These are phyloP conservation scores for Nymphalis io DNA, from an alignment of 1,140 invertebrate species.

Conservation along the genomic window DNA sequence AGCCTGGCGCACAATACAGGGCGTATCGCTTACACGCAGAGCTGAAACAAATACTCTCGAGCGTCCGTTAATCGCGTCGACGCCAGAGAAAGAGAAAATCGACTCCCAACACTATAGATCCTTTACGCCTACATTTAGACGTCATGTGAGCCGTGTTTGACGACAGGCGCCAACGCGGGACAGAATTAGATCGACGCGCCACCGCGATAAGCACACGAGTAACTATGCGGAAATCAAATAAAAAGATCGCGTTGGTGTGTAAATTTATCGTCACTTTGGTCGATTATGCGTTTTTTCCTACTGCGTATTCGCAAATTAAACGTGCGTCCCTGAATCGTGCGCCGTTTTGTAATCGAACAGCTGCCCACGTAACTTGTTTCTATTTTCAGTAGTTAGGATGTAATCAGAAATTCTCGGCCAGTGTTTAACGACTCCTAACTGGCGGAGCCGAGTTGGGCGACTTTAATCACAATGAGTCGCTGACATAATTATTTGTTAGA, in stretches of 20 bases:
- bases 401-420: constrained; percentile 60
- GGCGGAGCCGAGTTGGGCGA: constrained; percentile 44
- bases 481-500: constrained; percentile 71
- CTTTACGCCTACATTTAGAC: constrained; percentile 61
- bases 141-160: constrained; percentile 59
- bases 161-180: constrained; percentile 60
- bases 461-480: constrained; percentile 60
- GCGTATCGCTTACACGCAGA: constrained; percentile 71
- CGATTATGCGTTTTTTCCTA: constrained; percentile 63
- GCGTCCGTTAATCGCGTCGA: constrained; percentile 69
- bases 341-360: constrained; percentile 56
- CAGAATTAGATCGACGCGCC: constrained; percentile 67
- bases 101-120: constrained; percentile 49
- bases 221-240: constrained; percentile 75
- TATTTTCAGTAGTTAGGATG: constrained; percentile 62
- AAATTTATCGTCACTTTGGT: constrained; percentile 69
- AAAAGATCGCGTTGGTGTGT: constrained; percentile 70
- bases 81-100: constrained; percentile 68
- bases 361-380: constrained; percentile 68
- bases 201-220: constrained; percentile 59
- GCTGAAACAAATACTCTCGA: constrained; percentile 68
- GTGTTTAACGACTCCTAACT: constrained; percentile 45
- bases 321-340: constrained; percentile 59
- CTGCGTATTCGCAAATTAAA: constrained; percentile 60
- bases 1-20: constrained; percentile 66